Evolutionary conservation across 2,113 vertebrate genomes (phyloP).

Genomic region (Myotis lucifugus): DNA sequence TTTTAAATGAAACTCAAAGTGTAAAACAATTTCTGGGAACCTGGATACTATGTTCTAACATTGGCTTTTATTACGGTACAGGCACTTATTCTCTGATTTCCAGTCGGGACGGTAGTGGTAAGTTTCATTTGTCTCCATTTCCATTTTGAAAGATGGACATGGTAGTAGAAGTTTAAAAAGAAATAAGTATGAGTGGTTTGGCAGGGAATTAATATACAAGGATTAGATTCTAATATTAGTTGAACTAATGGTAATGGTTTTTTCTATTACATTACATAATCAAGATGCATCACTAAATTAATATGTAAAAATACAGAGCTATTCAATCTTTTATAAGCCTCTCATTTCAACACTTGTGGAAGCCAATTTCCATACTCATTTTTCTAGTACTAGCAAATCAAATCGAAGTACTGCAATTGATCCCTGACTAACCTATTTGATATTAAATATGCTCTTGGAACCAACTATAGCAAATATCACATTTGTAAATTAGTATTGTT

Average conservation of each 20-base stretch:
- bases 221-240: conserved; percentile 23
- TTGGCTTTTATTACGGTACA: not conserved
- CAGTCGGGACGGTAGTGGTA: not conserved
- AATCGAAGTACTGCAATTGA: conserved; percentile 1
- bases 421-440: not conserved
- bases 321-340: conserved; percentile 38
- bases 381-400: conserved; percentile 44
- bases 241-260: not conserved
- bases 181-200: not conserved
- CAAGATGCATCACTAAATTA: conserved; percentile 7
- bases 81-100: not conserved
- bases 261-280: not conserved
- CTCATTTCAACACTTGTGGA: not conserved
- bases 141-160: not conserved
- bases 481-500: not conserved
- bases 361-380: conserved; percentile 47
- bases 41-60: not conserved
- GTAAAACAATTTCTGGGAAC: not conserved
- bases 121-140: not conserved
- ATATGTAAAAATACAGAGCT: not conserved
- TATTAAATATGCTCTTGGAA: conserved; percentile 7
- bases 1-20: not conserved
- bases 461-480: not conserved
- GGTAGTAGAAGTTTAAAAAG: not conserved
- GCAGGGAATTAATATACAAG: not conserved